Conservation (phyloP, 2,888 invertebrate species). For the Rhynchonema sp. region DNA sequence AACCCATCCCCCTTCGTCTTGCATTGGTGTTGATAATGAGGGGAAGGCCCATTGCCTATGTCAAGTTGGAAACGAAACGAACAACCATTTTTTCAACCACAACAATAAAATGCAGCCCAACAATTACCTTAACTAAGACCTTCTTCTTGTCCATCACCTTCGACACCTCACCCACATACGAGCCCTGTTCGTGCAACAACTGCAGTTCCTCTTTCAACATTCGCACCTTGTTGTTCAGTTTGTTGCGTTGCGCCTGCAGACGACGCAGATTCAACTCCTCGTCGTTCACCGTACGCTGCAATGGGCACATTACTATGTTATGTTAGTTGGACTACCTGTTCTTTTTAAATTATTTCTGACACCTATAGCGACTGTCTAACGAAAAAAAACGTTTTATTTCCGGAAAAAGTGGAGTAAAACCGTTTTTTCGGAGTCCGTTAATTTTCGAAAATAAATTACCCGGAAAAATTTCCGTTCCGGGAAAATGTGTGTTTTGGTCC, state of each 20-base stretch:
- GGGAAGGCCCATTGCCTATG: no score
- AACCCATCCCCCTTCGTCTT: no score
- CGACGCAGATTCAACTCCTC: constrained; percentile 89
- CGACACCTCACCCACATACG: constrained; percentile 96
- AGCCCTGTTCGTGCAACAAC: constrained; percentile 81
- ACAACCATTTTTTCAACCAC: background rate
- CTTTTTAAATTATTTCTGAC: background rate
- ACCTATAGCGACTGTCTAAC: no score
- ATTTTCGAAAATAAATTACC: no score
- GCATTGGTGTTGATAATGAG: no score
- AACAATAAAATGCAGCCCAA: background rate
- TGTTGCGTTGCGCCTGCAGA: constrained; percentile 91
- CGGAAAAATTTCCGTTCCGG: no score
- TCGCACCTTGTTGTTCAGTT: constrained; percentile 84
- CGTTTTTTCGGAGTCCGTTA: no score
- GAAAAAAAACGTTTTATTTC: no score
- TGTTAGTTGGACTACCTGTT: background rate
- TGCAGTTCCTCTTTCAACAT: constrained; percentile 76
- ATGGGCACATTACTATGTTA: constrained; percentile 3
- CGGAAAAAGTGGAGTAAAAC: no score
- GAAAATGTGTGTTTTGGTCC: no score
- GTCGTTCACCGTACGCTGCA: constrained; percentile 66
- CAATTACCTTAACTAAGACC: constrained; percentile 63
- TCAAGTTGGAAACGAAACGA: no score
- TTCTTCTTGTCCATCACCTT: constrained; percentile 99